These are phyloP conservation scores for Melangyna quadrimaculata DNA, from an alignment of 2,888 invertebrate species.

Conservation along the genomic window DNA sequence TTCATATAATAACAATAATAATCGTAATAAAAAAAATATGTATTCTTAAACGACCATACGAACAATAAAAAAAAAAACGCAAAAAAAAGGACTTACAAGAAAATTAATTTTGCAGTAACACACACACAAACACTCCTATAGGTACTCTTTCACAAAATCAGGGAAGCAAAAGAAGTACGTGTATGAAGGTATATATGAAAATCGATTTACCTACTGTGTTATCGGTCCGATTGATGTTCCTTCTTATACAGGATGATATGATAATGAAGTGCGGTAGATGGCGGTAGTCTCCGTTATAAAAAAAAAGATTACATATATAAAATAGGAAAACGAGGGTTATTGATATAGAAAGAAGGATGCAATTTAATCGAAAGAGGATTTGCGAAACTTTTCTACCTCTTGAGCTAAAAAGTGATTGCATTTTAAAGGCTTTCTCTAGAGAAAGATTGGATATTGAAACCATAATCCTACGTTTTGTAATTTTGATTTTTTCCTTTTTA, in stretches of 20 bases:
- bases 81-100: conserved; percentile 54
- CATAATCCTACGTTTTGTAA: conserved; percentile 46
- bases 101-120: conserved; percentile 60
- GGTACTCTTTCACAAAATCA: not conserved
- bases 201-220: conserved; percentile 68
- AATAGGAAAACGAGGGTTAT: not conserved
- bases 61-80: not conserved
- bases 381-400: conserved; percentile 59
- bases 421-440: conserved; percentile 57
- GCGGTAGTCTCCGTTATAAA: not conserved
- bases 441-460: conserved; percentile 55
- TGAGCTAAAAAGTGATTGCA: conserved; percentile 55
- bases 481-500: not conserved
- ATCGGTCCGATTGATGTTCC: conserved; percentile 70
- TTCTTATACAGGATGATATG: conserved; percentile 50
- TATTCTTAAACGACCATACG: conserved; percentile 1
- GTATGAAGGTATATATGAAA: conserved; percentile 1
- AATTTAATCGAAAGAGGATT: conserved; percentile 71
- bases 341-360: conserved; percentile 50
- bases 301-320: too few relatives aligned
- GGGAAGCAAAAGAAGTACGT: not conserved
- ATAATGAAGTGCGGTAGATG: conserved; percentile 57
- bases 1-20: conserved; percentile 64
- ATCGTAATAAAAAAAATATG: conserved; percentile 1
- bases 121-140: not conserved